Conservation (phyloP, 2,113 vertebrate genomes). For the Chamaea fasciata region DNA sequence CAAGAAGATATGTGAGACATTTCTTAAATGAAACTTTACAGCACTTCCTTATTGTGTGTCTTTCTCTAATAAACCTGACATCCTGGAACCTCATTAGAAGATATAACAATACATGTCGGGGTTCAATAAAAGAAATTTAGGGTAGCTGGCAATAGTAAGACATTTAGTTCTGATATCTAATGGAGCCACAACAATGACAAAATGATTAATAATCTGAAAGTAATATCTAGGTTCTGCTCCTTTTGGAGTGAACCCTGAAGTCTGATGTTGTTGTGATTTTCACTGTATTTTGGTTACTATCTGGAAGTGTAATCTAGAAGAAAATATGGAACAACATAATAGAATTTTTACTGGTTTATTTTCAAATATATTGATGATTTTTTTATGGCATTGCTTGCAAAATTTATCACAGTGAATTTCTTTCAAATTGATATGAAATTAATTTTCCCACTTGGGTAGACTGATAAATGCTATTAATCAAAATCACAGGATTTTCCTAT, state of each 20-base stretch:
- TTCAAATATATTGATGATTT: not conserved
- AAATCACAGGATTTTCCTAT: not conserved
- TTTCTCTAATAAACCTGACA: not conserved
- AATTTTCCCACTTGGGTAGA: not conserved
- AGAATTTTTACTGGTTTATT: not conserved
- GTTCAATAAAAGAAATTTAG: not conserved
- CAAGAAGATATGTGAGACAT: not conserved
- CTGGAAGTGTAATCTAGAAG: not conserved
- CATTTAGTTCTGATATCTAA: not conserved
- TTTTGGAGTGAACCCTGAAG: not conserved
- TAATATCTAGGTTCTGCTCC: not conserved
- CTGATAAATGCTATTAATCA: not conserved
- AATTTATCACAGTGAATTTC: not conserved
- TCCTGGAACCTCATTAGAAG: not conserved
- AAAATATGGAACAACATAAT: not conserved
- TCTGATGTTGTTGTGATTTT: not conserved
- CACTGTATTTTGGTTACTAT: not conserved
- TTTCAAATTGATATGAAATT: not conserved
- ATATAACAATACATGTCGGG: not conserved
- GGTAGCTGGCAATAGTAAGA: not conserved
- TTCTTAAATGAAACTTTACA: not conserved
- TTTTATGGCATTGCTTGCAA: not conserved
- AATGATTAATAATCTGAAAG: not conserved
- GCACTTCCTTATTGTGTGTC: not conserved
- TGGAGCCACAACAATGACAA: not conserved